Evolutionary conservation across 2,888 invertebrate species (phyloP), one percentile per base, ranked within the genome.

Genomic region (Eurytoma californica): DNA sequence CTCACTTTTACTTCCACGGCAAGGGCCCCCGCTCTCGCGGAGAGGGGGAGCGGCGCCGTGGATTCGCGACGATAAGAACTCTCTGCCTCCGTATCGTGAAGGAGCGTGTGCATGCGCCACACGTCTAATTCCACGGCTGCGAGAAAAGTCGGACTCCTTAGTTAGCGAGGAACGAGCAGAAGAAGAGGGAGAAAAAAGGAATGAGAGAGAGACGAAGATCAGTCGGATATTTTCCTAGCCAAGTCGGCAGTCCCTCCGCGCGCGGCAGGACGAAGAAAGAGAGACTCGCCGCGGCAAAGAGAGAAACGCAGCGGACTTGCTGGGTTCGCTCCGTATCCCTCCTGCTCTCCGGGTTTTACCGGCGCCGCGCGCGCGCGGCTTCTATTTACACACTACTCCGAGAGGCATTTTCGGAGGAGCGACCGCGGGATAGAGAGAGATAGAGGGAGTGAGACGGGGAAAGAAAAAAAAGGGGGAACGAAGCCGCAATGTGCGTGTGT

Each of bases 361-460:
- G n/a, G 55, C n/a, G 30, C n/a, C 18, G 20, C 30, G 30, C 24
- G 9, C 7, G 16, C 28, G n/a, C 63, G 53, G 53, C 69, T 63
- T 63, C 61, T 76, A 76, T 76, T 76, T 76, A 65, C 76, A 70
- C 69, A 63, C 76, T 47, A n/a, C 39, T n/a, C 51, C 30, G 57
- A 18, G 30, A 72, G 53, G 39, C 63, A 53, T 72, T 72, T 72
- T 72, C 61, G 51, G 49, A 24, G 47, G 14, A 39, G 39, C 39
- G 39, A 39, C 39, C 47, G 30, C 57, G 47, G 20, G 39, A 20
- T n/a, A 47, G 61, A 30, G 24, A 14, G 30, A 61, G 24, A n/a
- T 1, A 12, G 51, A n/a, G 61, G 28, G 30, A 24, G 24, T 24
- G 24, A 24, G 24, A 24, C 24, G 24, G 9, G 1, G 39, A 9